Evolutionary conservation across 2,888 invertebrate genomes (phyloP).

Genomic region (Encarsia formosa): DNA sequence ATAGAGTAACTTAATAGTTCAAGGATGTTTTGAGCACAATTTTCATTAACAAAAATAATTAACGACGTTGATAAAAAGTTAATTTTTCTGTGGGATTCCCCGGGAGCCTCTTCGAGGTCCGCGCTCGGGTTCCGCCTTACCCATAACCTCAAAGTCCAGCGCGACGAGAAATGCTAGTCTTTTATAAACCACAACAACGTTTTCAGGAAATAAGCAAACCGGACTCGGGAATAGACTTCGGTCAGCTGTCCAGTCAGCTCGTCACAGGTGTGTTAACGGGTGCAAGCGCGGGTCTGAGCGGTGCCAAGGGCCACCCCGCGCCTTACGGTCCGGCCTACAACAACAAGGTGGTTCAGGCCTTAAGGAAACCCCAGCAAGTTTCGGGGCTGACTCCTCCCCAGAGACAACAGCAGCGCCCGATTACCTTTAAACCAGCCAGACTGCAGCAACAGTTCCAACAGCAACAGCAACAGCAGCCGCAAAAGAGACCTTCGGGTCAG

Average conservation of each 20-base stretch:
- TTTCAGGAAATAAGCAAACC: slow-evolving; percentile 36
- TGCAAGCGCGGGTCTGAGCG: slow-evolving; percentile 43
- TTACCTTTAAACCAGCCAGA: neutral
- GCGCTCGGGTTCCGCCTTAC: too few species aligned
- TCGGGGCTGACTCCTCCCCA: slow-evolving; percentile 2
- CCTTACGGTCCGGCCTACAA: neutral
- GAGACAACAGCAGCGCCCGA: neutral
- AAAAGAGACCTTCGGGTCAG: too few species aligned
- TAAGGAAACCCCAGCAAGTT: neutral
- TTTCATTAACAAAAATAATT: too few species aligned
- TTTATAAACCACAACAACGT: too few species aligned
- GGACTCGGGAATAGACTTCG: slow-evolving; percentile 35
- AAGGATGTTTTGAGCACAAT: too few species aligned
- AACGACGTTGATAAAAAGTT: too few species aligned
- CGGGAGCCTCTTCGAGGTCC: too few species aligned
- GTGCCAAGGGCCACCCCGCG: slow-evolving; percentile 21
- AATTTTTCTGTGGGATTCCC: too few species aligned
- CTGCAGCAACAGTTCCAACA: neutral
- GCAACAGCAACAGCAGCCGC: neutral
- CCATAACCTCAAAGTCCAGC: too few species aligned
- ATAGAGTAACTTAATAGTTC: too few species aligned
- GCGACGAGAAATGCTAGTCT: too few species aligned
- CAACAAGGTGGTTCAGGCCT: too few species aligned
- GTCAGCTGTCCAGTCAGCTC: slow-evolving; percentile 39
- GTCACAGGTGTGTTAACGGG: slow-evolving; percentile 44